A percentile compares a stretch with the other conserved stretches of the same genome.
Evolutionary conservation across 1,140 invertebrate species (phyloP).

Genomic region (Cydia amplana): DNA sequence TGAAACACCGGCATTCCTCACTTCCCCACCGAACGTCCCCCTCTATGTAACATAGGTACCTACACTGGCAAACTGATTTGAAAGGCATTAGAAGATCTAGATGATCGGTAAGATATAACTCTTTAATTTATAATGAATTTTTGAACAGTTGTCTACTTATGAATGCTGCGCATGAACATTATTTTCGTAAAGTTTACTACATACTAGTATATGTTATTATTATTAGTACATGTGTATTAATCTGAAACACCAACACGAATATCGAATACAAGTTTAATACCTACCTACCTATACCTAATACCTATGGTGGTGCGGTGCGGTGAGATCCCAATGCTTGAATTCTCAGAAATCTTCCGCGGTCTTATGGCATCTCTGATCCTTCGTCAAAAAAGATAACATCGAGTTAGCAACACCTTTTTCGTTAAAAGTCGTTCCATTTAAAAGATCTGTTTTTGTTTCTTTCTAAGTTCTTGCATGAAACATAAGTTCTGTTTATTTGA

Average conservation of each 20-base stretch:
- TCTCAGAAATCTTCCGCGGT: conserved; percentile 20
- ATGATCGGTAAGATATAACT: too few relatives aligned
- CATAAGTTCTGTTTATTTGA: conserved; percentile 26
- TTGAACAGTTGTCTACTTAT: too few relatives aligned
- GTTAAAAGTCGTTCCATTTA: conserved; percentile 25
- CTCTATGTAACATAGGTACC: not conserved
- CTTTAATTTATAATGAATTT: too few relatives aligned
- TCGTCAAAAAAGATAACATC: conserved; percentile 30
- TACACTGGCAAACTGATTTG: not conserved
- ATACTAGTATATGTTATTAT: too few relatives aligned
- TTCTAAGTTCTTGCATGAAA: conserved; percentile 25
- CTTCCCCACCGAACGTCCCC: not conserved
- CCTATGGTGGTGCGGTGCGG: not conserved
- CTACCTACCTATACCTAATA: too few relatives aligned
- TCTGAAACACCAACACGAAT: too few relatives aligned
- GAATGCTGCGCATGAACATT: too few relatives aligned
- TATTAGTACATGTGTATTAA: too few relatives aligned
- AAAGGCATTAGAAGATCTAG: not conserved
- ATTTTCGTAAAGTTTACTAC: too few relatives aligned
- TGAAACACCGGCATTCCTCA: not conserved
- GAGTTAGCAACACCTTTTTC: conserved; percentile 31
- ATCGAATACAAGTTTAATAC: too few relatives aligned
- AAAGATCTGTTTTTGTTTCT: conserved; percentile 23
- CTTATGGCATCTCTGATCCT: conserved; percentile 26
- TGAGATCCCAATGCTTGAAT: not conserved